A percentile compares a stretch with the other conserved stretches of the same genome.
Evolutionary conservation across 2,888 invertebrate species (phyloP).

Genomic region (Pterostichus niger): DNA sequence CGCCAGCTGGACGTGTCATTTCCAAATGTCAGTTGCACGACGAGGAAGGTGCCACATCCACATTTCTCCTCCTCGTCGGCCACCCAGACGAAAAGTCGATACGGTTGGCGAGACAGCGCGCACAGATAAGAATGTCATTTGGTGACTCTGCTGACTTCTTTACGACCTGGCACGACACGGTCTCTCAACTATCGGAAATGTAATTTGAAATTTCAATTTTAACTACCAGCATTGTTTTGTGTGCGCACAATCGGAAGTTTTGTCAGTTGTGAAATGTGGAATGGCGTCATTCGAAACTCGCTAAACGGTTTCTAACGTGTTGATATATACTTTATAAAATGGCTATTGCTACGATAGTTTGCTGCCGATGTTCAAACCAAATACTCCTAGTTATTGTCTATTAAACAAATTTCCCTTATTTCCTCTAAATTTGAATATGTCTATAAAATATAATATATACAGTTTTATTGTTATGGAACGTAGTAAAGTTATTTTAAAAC

Average conservation of each 20-base stretch:
- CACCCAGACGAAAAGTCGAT: slow-evolving; percentile 43
- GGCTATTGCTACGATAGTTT: slow-evolving; percentile 1
- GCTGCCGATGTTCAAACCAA: too few species aligned
- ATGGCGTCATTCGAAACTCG: slow-evolving; percentile 46
- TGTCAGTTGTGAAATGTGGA: slow-evolving; percentile 19
- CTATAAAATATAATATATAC: too few species aligned
- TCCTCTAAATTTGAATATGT: too few species aligned
- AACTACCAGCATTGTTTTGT: slow-evolving; percentile 56
- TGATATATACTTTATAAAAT: slow-evolving; percentile 23
- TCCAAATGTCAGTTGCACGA: slow-evolving; percentile 60
- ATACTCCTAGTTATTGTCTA: too few species aligned
- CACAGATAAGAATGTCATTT: slow-evolving; percentile 62
- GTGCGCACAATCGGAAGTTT: slow-evolving; percentile 31
- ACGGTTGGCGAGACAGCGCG: slow-evolving; percentile 39
- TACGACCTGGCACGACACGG: slow-evolving; percentile 52
- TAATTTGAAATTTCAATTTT: slow-evolving; percentile 64
- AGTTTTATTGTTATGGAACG: too few species aligned
- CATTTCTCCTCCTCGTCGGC: neutral
- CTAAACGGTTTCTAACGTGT: slow-evolving; percentile 50
- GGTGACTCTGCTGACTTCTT: slow-evolving; percentile 62
- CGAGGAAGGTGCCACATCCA: slow-evolving; percentile 16
- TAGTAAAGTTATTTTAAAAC: too few species aligned
- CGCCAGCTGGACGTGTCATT: slow-evolving; percentile 63
- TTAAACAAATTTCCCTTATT: too few species aligned
- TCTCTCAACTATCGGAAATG: slow-evolving; percentile 63